These are phyloP conservation scores for Otolemur crassicaudatus DNA, from an alignment of 2,797 vertebrate genomes.

Conservation along the genomic window DNA sequence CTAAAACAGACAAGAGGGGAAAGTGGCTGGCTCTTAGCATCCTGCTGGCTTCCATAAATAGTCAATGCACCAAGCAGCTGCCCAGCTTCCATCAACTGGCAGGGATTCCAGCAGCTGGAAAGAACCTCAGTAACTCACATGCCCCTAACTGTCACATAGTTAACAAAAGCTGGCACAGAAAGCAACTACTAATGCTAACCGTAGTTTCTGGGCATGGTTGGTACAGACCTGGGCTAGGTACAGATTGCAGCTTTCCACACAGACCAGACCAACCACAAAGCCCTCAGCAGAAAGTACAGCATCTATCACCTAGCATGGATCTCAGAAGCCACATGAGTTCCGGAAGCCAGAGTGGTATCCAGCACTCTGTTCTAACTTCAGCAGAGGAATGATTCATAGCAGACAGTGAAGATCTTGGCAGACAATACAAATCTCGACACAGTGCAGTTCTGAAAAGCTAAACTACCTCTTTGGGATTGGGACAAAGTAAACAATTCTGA, in stretches of 20 bases:
- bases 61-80: not conserved
- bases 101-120: not conserved
- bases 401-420: not conserved
- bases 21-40: not conserved
- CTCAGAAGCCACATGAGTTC: not conserved
- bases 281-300: not conserved
- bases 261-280: not conserved
- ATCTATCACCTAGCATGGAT: not conserved
- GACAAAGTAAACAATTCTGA: not conserved
- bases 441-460: not conserved
- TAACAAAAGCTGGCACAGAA: not conserved
- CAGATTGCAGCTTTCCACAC: not conserved
- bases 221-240: not conserved
- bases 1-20: not conserved
- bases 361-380: not conserved
- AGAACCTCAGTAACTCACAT: not conserved
- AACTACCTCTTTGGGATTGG: not conserved
- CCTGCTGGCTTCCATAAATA: not conserved
- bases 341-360: not conserved
- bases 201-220: no score
- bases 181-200: not conserved
- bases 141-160: not conserved
- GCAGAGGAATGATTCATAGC: not conserved
- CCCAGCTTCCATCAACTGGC: not conserved
- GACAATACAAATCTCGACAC: not conserved